Percentiles rank a stretch among this genome's conserved stretches.
Conservation (phyloP, 2,797 vertebrate species). For the Lates japonicus region DNA sequence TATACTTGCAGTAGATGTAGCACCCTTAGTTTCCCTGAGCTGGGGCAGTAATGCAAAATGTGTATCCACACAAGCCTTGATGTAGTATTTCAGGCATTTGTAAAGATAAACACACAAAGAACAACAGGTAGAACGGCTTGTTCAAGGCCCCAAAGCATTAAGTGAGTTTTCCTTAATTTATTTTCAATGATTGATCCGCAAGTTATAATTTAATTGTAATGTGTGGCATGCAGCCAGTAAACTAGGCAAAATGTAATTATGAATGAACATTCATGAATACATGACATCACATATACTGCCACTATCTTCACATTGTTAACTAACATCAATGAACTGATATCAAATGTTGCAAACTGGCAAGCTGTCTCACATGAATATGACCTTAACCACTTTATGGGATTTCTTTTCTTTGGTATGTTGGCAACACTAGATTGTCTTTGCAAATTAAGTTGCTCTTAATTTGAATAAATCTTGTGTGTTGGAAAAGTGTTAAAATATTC, state of each 20-base stretch:
- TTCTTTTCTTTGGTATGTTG: constrained; percentile 10
- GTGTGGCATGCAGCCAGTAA: constrained; percentile 41
- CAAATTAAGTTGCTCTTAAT: not conserved
- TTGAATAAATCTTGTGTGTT: not conserved
- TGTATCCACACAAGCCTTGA: constrained; percentile 28
- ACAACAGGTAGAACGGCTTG: constrained; percentile 30
- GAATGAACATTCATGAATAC: constrained; percentile 22
- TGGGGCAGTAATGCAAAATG: constrained; percentile 31
- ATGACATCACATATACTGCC: constrained; percentile 16
- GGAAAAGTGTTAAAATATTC: not conserved
- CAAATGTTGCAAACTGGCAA: constrained; percentile 3
- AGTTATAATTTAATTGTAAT: constrained; percentile 39
- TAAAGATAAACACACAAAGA: constrained; percentile 31
- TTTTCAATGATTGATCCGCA: constrained; percentile 49
- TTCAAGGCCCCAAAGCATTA: constrained; percentile 42
- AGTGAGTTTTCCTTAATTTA: constrained; percentile 41
- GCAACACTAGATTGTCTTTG: not conserved
- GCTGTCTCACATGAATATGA: not conserved
- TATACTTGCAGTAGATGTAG: constrained; percentile 48
- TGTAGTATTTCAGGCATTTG: constrained; percentile 25
- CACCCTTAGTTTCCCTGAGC: constrained; percentile 28
- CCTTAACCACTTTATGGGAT: not conserved
- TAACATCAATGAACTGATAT: constrained; percentile 9
- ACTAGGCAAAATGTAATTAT: constrained; percentile 43
- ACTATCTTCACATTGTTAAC: constrained; percentile 6